Percentiles rank a stretch among this genome's conserved stretches.
These are phyloP conservation scores for Apis cerana DNA, from an alignment of 1,140 invertebrate species.

Conservation along the genomic window DNA sequence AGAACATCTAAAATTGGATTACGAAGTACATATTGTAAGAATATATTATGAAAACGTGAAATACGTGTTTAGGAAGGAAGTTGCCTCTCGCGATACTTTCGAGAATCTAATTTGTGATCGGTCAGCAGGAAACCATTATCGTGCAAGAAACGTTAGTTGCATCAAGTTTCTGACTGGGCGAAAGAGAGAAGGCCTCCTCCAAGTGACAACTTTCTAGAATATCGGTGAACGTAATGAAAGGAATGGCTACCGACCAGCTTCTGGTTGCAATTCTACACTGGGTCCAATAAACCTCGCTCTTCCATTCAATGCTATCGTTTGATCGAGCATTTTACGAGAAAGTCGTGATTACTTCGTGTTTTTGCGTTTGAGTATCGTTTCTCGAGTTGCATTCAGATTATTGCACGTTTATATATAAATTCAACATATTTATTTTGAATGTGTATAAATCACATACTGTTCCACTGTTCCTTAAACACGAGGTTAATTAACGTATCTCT, in stretches of 20 bases:
- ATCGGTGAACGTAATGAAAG: slow-evolving; percentile 53
- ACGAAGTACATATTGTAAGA: not conserved
- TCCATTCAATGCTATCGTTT: not conserved
- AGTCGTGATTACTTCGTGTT: too few species aligned
- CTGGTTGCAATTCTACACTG: slow-evolving; percentile 34
- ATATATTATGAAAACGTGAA: not conserved
- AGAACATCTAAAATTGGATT: too few species aligned
- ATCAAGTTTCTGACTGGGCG: slow-evolving; percentile 29
- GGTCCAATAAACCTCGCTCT: slow-evolving; percentile 8
- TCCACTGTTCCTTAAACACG: too few species aligned
- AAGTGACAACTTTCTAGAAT: slow-evolving; percentile 52
- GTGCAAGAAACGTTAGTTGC: slow-evolving; percentile 46
- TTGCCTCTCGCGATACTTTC: slow-evolving; percentile 28
- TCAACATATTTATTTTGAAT: too few species aligned
- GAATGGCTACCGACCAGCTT: slow-evolving; percentile 29
- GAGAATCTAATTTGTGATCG: slow-evolving; percentile 24
- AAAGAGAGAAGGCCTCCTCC: not conserved
- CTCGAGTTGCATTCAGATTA: too few species aligned
- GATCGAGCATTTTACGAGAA: not conserved
- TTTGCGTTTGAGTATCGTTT: too few species aligned
- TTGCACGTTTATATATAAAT: too few species aligned
- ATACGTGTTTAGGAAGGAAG: slow-evolving; percentile 41
- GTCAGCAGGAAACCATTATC: slow-evolving; percentile 39
- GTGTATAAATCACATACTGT: too few species aligned
- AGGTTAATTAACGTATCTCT: too few species aligned